Percentiles rank a stretch among this genome's conserved stretches.
Evolutionary conservation across 2,113 vertebrate genomes (phyloP).

Genomic region (Chitala chitala): DNA sequence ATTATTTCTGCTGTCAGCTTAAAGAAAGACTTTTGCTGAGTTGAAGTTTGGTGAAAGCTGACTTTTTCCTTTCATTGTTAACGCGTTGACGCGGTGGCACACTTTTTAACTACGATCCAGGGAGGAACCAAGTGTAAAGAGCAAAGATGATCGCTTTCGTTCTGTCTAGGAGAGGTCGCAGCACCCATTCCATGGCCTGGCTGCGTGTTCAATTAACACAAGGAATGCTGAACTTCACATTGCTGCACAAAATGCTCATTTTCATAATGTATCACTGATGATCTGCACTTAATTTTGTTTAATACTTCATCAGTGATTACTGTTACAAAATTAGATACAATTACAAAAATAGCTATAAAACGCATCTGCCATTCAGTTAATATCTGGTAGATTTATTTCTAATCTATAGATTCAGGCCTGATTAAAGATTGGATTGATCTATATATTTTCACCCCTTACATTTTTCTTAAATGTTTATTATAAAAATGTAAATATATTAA

Average conservation of each 20-base stretch:
- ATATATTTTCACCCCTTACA: too few relatives aligned
- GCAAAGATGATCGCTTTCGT: neutral
- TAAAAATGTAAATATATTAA: neutral
- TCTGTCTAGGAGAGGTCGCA: neutral
- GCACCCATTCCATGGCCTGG: neutral
- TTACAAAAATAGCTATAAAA: neutral
- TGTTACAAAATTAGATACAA: too few relatives aligned
- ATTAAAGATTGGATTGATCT: neutral
- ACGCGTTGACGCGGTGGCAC: neutral
- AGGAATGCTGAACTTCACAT: too few relatives aligned
- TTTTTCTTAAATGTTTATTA: neutral
- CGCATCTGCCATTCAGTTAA: too few relatives aligned
- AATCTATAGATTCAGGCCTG: neutral
- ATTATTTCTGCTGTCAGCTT: neutral
- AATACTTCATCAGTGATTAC: too few relatives aligned
- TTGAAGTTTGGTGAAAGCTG: neutral
- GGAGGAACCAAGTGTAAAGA: neutral
- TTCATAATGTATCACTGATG: too few relatives aligned
- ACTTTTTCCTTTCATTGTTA: neutral
- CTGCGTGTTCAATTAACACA: neutral
- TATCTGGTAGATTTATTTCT: too few relatives aligned
- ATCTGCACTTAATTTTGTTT: too few relatives aligned
- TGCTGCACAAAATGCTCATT: too few relatives aligned
- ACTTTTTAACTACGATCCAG: neutral
- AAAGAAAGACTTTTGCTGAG: constrained; percentile 18